These are phyloP conservation scores for Carapus acus DNA, from an alignment of 2,797 vertebrate species.

Conservation along the genomic window DNA sequence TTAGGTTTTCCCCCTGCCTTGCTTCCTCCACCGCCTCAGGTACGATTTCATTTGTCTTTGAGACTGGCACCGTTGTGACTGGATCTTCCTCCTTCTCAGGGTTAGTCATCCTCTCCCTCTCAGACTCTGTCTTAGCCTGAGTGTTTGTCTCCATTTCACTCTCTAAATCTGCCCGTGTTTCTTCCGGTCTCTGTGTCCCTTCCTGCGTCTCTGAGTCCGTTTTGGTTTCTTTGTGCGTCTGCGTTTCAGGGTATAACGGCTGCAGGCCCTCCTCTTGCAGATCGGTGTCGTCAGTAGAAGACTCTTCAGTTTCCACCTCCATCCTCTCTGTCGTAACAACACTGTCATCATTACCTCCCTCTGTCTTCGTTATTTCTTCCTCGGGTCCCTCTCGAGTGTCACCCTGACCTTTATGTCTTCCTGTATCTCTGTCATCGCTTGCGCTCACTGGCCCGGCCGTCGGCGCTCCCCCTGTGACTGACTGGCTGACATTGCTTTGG, in stretches of 20 bases:
- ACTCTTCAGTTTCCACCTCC: conserved; percentile 64
- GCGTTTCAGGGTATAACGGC: conserved; percentile 36
- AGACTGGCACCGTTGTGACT: conserved; percentile 21
- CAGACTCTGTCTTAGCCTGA: conserved; percentile 22
- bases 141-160: conserved; percentile 15
- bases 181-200: conserved; percentile 13
- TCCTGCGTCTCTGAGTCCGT: conserved; percentile 20
- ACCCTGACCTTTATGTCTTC: conserved; percentile 8
- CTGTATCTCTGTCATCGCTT: conserved; percentile 16
- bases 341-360: not conserved
- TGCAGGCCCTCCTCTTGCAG: conserved; percentile 61
- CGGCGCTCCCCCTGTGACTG: conserved; percentile 18
- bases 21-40: conserved; percentile 23
- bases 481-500: conserved; percentile 47
- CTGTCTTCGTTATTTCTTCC: conserved; percentile 4
- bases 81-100: conserved; percentile 10
- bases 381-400: conserved; percentile 9
- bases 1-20: conserved; percentile 20
- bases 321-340: not conserved
- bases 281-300: conserved; percentile 67
- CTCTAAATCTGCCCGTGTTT: conserved; percentile 26
- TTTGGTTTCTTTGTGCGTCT: conserved; percentile 2
- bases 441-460: conserved; percentile 17
- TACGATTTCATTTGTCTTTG: conserved; percentile 46
- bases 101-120: conserved; percentile 15